Conservation (phyloP, 1,140 invertebrate genomes). For the Maniola jurtina region DNA sequence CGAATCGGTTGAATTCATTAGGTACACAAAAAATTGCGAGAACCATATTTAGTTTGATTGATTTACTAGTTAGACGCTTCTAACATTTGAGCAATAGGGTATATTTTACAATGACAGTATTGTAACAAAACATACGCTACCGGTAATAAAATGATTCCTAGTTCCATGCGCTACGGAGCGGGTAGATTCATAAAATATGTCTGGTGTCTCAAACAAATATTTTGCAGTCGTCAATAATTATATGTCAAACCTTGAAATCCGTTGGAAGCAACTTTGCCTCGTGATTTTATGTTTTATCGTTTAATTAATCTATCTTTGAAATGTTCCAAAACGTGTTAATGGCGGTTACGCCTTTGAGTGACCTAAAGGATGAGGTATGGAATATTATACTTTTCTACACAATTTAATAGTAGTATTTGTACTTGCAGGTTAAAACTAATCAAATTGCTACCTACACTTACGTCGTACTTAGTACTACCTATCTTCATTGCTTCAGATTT, state of each 20-base stretch:
- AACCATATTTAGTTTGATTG: no score
- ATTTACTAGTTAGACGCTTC: no score
- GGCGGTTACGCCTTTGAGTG: constrained; percentile 41
- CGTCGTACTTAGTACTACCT: no score
- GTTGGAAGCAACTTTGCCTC: constrained; percentile 7
- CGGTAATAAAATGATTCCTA: no score
- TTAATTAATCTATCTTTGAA: constrained; percentile 1
- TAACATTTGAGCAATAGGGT: no score
- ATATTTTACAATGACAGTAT: no score
- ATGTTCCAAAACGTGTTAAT: constrained; percentile 52
- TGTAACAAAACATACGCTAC: no score
- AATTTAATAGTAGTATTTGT: not conserved
- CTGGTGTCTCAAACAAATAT: not conserved
- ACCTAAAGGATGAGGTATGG: constrained; percentile 47
- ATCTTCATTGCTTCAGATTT: no score
- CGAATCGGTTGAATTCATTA: no score
- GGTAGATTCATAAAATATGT: not conserved
- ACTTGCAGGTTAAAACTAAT: not conserved
- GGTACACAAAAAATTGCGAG: no score
- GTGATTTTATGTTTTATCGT: constrained; percentile 1
- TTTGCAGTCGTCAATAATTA: not conserved
- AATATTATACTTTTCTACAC: not conserved
- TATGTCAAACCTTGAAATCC: constrained; percentile 9
- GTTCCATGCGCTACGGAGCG: no score
- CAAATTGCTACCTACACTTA: not conserved